phyloP scores from a whole-genome alignment of 2,888 invertebrate genomes.

The Cartodere bifasciata region DNA sequence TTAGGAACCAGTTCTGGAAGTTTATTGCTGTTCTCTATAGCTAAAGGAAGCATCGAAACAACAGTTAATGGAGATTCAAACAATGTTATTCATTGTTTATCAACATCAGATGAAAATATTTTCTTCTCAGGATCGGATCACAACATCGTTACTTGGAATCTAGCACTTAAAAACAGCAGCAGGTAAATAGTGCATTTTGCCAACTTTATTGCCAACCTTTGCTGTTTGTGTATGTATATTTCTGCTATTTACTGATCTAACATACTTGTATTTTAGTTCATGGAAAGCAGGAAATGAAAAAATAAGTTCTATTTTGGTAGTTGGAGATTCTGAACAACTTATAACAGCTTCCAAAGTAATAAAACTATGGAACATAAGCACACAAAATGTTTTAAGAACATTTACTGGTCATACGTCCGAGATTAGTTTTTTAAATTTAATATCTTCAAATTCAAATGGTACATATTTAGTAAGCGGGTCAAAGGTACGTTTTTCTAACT shows the following conservation, averaged over 20 bases:
- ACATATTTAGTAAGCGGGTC: slow-evolving; percentile 38
- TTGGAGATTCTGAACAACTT: slow-evolving; percentile 38
- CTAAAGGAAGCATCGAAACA: slow-evolving; percentile 49
- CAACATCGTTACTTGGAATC: slow-evolving; percentile 44
- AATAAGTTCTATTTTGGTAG: slow-evolving; percentile 46
- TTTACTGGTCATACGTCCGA: slow-evolving; percentile 53
- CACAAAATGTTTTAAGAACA: slow-evolving; percentile 44
- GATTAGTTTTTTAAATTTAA: slow-evolving; percentile 37
- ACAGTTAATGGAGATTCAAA: slow-evolving; percentile 37
- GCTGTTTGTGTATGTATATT: not conserved
- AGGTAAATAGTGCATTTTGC: slow-evolving; percentile 28
- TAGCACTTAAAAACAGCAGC: slow-evolving; percentile 37
- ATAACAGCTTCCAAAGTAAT: slow-evolving; percentile 37
- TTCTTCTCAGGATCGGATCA: slow-evolving; percentile 44
- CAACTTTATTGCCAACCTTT: not conserved
- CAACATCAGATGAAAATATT: slow-evolving; percentile 43
- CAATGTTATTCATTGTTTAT: slow-evolving; percentile 35
- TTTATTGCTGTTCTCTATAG: slow-evolving; percentile 57
- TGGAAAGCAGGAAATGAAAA: slow-evolving; percentile 50
- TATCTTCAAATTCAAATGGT: slow-evolving; percentile 22
- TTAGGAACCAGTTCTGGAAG: slow-evolving; percentile 63
- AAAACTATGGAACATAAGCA: slow-evolving; percentile 50
- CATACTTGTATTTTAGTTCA: slow-evolving; percentile 36
- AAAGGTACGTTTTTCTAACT: slow-evolving; percentile 28
- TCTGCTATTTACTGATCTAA: slow-evolving; percentile 3